Evolutionary conservation across 2,888 invertebrate species (phyloP), one percentile per base, ranked within the genome.

Genomic region (Leptogaster cylindrica): DNA sequence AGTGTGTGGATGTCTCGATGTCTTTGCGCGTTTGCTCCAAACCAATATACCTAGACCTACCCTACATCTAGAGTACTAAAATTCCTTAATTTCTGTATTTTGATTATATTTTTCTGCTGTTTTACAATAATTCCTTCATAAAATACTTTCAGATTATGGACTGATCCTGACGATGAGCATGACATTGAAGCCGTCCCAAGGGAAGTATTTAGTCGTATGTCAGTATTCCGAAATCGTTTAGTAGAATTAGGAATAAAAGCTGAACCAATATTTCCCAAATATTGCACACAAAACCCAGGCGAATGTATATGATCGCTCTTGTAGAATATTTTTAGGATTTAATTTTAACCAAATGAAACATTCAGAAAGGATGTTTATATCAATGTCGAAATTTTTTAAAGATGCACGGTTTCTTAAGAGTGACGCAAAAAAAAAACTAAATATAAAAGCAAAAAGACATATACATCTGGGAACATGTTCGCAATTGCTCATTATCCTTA

Each of bases 241-340:
- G 77, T 81, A 8, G 80, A 80, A 70, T 71, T 80, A 70, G 82
- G 82, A 46, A 72, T 82, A 3, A 77, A 78, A 65, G 81, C 81
- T 0, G 81, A 82, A 71, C 79, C 81, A 14, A 77, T 81, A 67
- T 81, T 81, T 71, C 81, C 81, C 16, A 81, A 80, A 74, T 82
- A 81, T 73, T 81, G 81, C 73, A 77, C 78, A 68, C 81, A 81
- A 76, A 82, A 82, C 75, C 81, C 79, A 41, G 80, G 79, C 70
- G 82, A 82, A 76, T 81, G 81, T 72, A 77, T 81, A 77, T 81
- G 81, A 82, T 79, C 78, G 36, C 39, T 66, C 16, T 70, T 70
- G 58, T 68, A 70, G 48, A 55, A 44, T 28, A 23, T 63, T 12
- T 61, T 27, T 61, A 36, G 27, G 25, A 23, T 25, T 48, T 48